Evolutionary conservation across 2,797 vertebrate species (phyloP), one percentile per base, ranked within the genome.

Genomic region (Oryzias dopingdopingensis): DNA sequence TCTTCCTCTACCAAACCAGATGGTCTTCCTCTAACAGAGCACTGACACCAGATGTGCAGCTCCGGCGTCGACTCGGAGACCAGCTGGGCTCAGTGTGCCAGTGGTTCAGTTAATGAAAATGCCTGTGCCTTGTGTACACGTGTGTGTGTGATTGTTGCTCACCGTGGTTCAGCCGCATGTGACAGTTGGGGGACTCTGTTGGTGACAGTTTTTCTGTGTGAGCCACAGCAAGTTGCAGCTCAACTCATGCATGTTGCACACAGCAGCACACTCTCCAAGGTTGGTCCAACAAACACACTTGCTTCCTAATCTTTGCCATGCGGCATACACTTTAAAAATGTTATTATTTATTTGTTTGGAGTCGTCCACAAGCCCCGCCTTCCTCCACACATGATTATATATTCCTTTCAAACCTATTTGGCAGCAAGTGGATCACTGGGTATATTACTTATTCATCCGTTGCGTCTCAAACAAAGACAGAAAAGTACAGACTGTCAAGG

Each of bases 61-160:
- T 86, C 84, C 87, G 82, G 84, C 86, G 86, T 84, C 78, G 83
- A 85, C 86, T 84, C 81, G 76, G 84, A 70, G 85, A 91, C 88
- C 91, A 91, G 90, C 90, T 92, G 90, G 89, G 85, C 82, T 81
- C 84, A 84, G 80, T 83, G 83, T 88, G 85, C 87, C 88, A 87
- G 87, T 89, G 88, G 87, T 91, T 90, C 83, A 83, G 74, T 90
- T 90, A 90, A 91, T 91, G 91, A 89, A 90, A 90, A 86, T 88
- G 88, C 82, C 82, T 87, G 64, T 76, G 58, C 63, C 65, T 54
- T 52, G 50, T 59, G 47, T 40, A 63, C 44, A 60, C 52, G 57
- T 32, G 42, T 53, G 41, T 51, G 72, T 45, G 55, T 42, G 65
- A 54, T 59, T 57, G 54, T 65, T 80, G 79, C 86, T 86, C 88